Evolutionary conservation across 2,113 vertebrate genomes (phyloP).

Genomic region (Cryptotis parvus): DNA sequence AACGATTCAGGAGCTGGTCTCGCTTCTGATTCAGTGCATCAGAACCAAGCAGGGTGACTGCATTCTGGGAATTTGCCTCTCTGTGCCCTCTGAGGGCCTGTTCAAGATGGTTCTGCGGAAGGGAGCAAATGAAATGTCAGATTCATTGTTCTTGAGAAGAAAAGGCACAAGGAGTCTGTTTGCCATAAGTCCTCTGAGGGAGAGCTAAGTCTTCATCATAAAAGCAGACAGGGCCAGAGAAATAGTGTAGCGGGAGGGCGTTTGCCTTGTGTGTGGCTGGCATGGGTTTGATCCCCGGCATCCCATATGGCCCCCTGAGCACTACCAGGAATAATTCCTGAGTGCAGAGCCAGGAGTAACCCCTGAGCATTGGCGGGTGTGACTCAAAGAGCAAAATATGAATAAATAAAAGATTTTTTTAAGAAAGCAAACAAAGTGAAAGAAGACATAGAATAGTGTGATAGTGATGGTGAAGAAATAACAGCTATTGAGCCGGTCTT

Average conservation of each 20-base stretch:
- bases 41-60: neutral
- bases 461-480: neutral
- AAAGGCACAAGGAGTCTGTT: neutral
- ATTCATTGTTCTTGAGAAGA: neutral
- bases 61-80: no score
- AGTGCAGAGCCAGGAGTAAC: no score
- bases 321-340: no score
- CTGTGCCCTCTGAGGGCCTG: no score
- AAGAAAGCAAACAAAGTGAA: neutral
- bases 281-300: no score
- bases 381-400: no score
- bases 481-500: neutral
- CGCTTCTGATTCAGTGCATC: neutral
- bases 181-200: neutral
- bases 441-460: neutral
- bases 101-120: no score
- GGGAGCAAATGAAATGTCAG: neutral
- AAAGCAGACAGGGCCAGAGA: neutral
- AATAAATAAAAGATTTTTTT: no score
- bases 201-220: neutral
- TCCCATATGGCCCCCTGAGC: no score
- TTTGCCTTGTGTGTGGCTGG: no score
- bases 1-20: neutral
- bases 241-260: no score
- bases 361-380: no score